Conservation (phyloP, 2,888 invertebrate genomes). For the Aleiodes alternator region DNA sequence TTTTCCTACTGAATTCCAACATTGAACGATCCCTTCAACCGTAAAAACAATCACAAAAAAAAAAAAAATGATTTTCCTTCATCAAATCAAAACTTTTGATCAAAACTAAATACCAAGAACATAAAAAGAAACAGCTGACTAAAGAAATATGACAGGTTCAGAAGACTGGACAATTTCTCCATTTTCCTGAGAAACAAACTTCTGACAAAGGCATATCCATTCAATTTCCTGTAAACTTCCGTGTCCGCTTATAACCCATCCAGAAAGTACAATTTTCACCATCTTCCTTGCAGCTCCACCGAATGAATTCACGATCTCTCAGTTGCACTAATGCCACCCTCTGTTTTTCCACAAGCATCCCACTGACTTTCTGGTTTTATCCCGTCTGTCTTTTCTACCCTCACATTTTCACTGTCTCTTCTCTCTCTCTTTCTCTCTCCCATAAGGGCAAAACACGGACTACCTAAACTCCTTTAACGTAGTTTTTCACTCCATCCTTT, state of each 20-base stretch:
- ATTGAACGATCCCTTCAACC: too few relatives aligned
- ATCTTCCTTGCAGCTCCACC: not conserved
- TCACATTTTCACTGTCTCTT: not conserved
- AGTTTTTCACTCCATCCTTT: constrained; percentile 25
- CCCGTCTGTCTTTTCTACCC: constrained; percentile 7
- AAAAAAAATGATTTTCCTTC: not conserved
- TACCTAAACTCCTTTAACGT: constrained; percentile 12
- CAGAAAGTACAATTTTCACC: not conserved
- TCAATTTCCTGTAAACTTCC: constrained; percentile 53
- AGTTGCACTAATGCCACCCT: constrained; percentile 20
- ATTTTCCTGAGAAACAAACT: constrained; percentile 18
- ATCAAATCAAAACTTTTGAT: not conserved
- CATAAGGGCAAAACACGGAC: constrained; percentile 6
- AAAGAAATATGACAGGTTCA: constrained; percentile 16
- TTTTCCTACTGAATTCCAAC: too few relatives aligned
- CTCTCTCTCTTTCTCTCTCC: too few relatives aligned
- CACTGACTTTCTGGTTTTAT: not conserved
- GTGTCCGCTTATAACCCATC: constrained; percentile 13
- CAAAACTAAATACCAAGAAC: not conserved
- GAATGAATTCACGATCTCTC: constrained; percentile 3
- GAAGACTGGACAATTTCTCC: constrained; percentile 4
- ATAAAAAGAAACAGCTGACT: not conserved
- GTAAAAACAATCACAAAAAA: too few relatives aligned
- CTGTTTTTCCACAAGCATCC: not conserved
- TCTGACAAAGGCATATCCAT: constrained; percentile 56